Conservation (phyloP, 2,113 vertebrate genomes). For the Mesoclemmys tuberculata region DNA sequence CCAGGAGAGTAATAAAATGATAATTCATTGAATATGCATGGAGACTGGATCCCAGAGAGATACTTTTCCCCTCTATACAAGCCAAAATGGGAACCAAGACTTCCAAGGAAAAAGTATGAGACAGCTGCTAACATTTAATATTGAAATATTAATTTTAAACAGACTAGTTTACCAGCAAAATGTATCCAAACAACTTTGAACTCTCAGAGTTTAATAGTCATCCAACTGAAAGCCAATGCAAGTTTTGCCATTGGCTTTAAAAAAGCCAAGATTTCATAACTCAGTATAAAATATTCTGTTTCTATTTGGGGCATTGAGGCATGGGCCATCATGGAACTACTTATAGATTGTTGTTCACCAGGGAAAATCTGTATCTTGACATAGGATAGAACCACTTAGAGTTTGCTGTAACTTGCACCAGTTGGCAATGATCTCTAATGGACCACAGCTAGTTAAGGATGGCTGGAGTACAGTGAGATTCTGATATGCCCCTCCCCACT, state of each 20-base stretch:
- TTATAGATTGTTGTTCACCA: accelerated
- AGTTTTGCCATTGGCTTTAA: background rate
- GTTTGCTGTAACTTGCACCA: background rate
- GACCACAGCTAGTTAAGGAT: background rate
- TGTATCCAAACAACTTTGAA: too few species aligned
- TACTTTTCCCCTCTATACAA: background rate
- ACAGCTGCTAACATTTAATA: background rate
- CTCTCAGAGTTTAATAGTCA: background rate
- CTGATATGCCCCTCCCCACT: background rate
- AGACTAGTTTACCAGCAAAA: too few species aligned
- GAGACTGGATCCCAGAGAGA: accelerated
- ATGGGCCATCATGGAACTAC: background rate
- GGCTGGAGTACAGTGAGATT: background rate
- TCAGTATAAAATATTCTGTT: background rate
- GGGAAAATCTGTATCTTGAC: background rate
- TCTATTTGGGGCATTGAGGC: accelerated
- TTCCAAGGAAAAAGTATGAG: background rate
- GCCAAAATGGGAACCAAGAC: background rate
- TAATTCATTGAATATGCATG: background rate
- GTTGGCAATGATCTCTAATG: background rate
- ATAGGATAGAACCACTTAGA: background rate
- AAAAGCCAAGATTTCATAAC: background rate
- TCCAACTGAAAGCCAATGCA: background rate
- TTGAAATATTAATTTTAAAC: background rate
- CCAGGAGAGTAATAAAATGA: background rate